Evolutionary conservation across 2,797 vertebrate genomes (phyloP).

Genomic region (Etheostoma perlongum): DNA sequence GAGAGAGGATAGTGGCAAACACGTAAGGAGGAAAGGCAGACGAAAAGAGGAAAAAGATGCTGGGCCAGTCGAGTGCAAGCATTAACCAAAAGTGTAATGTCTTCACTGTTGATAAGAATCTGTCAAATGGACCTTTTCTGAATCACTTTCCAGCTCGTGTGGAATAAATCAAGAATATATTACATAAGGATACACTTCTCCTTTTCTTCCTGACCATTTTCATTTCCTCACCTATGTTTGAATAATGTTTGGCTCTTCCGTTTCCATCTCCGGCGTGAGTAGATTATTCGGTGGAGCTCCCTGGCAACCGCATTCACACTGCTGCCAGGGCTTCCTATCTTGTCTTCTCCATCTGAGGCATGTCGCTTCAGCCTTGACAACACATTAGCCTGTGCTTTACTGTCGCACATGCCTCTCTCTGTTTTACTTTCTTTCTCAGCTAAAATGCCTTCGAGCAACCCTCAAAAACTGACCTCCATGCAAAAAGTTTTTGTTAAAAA

Average conservation of each 20-base stretch:
- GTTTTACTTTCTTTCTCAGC: neutral
- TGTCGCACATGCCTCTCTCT: neutral
- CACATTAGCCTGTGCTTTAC: conserved; percentile 60
- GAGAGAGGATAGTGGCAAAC: conserved; percentile 17
- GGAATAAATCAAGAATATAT: conserved; percentile 55
- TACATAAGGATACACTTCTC: conserved; percentile 46
- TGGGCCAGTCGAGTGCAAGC: conserved; percentile 18
- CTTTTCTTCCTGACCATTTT: conserved; percentile 53
- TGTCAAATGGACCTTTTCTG: conserved; percentile 39
- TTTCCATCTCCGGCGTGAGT: conserved; percentile 43
- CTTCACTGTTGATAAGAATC: conserved; percentile 30
- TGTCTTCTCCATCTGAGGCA: conserved; percentile 56
- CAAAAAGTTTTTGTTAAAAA: conserved; percentile 26
- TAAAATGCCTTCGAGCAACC: neutral
- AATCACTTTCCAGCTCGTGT: conserved; percentile 8
- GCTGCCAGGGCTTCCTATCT: conserved; percentile 43
- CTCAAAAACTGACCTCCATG: conserved; percentile 8
- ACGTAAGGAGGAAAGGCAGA: conserved; percentile 10
- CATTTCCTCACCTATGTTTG: conserved; percentile 72
- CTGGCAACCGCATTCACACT: conserved; percentile 45
- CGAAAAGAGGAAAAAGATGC: neutral
- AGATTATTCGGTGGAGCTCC: conserved; percentile 58
- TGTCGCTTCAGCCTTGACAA: conserved; percentile 54
- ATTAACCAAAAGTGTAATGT: conserved; percentile 37
- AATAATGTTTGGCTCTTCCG: conserved; percentile 53